Conservation (phyloP, 1,140 invertebrate genomes). For the Zaprionus camerounensis region DNA sequence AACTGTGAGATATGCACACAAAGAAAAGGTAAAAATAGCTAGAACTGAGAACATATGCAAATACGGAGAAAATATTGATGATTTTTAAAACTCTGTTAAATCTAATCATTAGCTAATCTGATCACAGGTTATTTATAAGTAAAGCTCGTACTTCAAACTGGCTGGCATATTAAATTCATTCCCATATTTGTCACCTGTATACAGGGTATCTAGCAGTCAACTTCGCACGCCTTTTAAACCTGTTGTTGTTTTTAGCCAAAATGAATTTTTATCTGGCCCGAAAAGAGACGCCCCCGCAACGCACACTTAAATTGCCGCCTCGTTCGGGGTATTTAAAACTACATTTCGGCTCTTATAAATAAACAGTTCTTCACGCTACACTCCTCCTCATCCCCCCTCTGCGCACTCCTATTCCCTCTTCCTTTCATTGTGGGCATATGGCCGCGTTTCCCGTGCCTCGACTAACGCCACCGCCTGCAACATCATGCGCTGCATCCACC, state of each 20-base stretch:
- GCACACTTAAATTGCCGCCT: slow-evolving; percentile 18
- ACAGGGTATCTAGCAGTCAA: not conserved
- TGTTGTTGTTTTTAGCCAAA: not conserved
- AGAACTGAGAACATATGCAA: too few species aligned
- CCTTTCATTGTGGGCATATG: slow-evolving; percentile 26
- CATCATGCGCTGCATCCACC: not conserved
- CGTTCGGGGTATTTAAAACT: slow-evolving; percentile 69
- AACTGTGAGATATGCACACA: too few species aligned
- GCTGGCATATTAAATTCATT: not conserved
- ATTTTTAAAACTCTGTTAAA: too few species aligned
- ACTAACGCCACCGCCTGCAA: not conserved
- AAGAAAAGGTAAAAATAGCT: too few species aligned
- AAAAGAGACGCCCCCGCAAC: not conserved
- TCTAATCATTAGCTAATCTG: too few species aligned
- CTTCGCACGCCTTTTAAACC: not conserved
- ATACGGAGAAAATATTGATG: too few species aligned
- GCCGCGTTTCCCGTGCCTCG: slow-evolving; percentile 11
- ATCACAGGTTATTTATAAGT: too few species aligned
- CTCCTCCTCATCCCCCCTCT: not conserved
- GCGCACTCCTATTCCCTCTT: not conserved
- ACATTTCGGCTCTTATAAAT: slow-evolving; percentile 75
- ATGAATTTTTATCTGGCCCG: slow-evolving; percentile 29
- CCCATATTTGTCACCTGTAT: not conserved
- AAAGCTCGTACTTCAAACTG: not conserved
- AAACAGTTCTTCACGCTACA: slow-evolving; percentile 41